Conservation (phyloP, 1,140 invertebrate species). For the Epicauta chinensis region DNA sequence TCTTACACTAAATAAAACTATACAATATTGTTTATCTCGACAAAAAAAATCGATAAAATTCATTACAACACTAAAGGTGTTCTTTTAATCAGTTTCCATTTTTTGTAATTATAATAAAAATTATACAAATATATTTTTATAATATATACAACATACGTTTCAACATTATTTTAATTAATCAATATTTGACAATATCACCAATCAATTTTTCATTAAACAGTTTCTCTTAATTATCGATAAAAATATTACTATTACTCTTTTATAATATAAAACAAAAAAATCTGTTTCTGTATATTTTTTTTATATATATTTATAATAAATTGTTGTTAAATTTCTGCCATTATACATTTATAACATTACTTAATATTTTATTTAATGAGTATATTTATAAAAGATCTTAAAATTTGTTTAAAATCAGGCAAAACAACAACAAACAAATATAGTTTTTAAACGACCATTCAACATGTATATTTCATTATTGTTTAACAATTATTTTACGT, state of each 20-base stretch:
- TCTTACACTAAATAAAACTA: slow-evolving; percentile 36
- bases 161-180: slow-evolving; percentile 15
- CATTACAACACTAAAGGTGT: slow-evolving; percentile 24
- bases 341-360: too few relatives aligned
- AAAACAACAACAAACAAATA: slow-evolving; percentile 23
- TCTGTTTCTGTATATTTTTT: too few relatives aligned
- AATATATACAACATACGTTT: slow-evolving; percentile 21
- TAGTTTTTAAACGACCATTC: slow-evolving; percentile 19
- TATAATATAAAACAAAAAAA: too few relatives aligned
- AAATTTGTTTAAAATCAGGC: too few relatives aligned
- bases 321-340: too few relatives aligned
- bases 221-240: too few relatives aligned
- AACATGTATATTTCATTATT: slow-evolving; percentile 24
- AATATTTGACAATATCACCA: slow-evolving; percentile 34
- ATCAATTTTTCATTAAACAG: slow-evolving; percentile 23
- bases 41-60: slow-evolving; percentile 27
- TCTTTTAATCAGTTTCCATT: too few relatives aligned
- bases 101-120: slow-evolving; percentile 30
- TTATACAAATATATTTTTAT: slow-evolving; percentile 21
- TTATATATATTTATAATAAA: too few relatives aligned
- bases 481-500: slow-evolving; percentile 25
- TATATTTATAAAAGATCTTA: too few relatives aligned
- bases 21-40: slow-evolving; percentile 29
- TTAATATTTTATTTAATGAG: too few relatives aligned
- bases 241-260: too few relatives aligned